Base-by-base conservation (phyloP, 2,797 vertebrate genomes). In the Catostomus latipinnis region DNA sequence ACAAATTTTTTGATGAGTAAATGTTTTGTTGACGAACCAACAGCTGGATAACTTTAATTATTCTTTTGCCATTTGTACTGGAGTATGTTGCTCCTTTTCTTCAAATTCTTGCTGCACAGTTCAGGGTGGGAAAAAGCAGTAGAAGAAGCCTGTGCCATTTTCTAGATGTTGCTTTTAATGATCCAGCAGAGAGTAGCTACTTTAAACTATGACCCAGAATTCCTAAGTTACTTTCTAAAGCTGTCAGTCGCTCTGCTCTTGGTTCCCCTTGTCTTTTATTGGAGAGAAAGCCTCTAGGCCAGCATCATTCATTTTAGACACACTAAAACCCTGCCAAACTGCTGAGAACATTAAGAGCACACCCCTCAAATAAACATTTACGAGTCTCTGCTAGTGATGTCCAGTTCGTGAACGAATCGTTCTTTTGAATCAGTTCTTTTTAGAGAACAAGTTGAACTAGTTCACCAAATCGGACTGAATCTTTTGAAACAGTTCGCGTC, bases 161-260 rank as follows among this genome's bases (percentile, higher is more conserved):
- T 56, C 52, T 63, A 34, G 34, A 34, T 34, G 34, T 53, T 68
- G 46, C 7, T 71, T 52, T 67, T 80, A 70, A 79, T 54, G 65
- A 60, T 83, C 78, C 72, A 73, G 53, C 16, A 50, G 68, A 52
- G 69, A 52, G 53, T 50, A 49, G 74, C 66, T 71, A 48, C 78
- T 76, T 73, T 81, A 50, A 72, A 67, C 82, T 67, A 43, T 83
- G 68, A 77, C 78, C 78, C 73, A 76, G 54, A 76, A 72, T 52
- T 80, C 52, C 63, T 53, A 67, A 65, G 60, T 57, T 74, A 22
- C 46, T 52, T 52, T 69, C 53, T 54, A 58, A 53, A 56, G 62
- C 53, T 67, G 53, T 74, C 63, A 57, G 11, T 65, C 50, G 60
- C 14, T 49, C 22, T 74, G 53, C 50, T 74, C 71, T 67, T 66